A percentile compares a stretch with the other conserved stretches of the same genome.
These are phyloP conservation scores for Nibea albiflora DNA, from an alignment of 2,113 vertebrate genomes.

Conservation along the genomic window DNA sequence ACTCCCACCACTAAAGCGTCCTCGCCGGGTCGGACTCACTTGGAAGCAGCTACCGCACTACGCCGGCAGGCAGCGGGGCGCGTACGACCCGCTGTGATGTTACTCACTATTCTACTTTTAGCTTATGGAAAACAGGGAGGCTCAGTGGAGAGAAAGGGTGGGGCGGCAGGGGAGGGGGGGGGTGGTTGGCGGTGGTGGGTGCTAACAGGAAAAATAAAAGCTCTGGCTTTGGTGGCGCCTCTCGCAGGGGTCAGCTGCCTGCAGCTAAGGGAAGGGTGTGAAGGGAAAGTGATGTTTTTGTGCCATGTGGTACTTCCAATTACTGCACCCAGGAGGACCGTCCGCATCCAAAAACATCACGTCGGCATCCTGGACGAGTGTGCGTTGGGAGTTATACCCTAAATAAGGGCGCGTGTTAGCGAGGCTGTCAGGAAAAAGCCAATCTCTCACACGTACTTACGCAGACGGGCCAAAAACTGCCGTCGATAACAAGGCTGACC, in stretches of 20 bases:
- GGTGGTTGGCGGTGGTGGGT: not conserved
- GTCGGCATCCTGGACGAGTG: slow-evolving; percentile 63
- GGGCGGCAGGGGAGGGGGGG: not conserved
- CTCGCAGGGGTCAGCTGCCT: slow-evolving; percentile 58
- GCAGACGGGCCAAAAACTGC: slow-evolving; percentile 33
- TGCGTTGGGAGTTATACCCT: slow-evolving; percentile 32
- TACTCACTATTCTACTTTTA: slow-evolving; percentile 68
- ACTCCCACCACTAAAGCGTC: slow-evolving; percentile 41
- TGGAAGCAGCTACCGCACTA: slow-evolving; percentile 24
- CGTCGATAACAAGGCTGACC: slow-evolving; percentile 65
- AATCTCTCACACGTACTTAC: slow-evolving; percentile 4
- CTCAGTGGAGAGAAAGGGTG: slow-evolving; percentile 32
- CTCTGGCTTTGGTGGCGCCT: slow-evolving; percentile 37
- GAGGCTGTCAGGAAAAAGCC: slow-evolving; percentile 30
- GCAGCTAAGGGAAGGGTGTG: slow-evolving; percentile 64
- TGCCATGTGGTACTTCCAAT: slow-evolving; percentile 58
- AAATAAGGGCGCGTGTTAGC: slow-evolving; percentile 31
- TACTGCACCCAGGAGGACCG: slow-evolving; percentile 58
- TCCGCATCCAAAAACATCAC: slow-evolving; percentile 66
- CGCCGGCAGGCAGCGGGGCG: slow-evolving; percentile 39
- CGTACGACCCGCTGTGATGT: slow-evolving; percentile 43
- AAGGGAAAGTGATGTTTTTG: slow-evolving; percentile 67
- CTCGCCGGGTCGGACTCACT: slow-evolving; percentile 27
- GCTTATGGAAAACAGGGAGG: slow-evolving; percentile 70
- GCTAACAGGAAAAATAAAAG: slow-evolving; percentile 70